Evolutionary conservation across 2,888 invertebrate genomes (phyloP).

Genomic region (Allophyes oxyacanthae): DNA sequence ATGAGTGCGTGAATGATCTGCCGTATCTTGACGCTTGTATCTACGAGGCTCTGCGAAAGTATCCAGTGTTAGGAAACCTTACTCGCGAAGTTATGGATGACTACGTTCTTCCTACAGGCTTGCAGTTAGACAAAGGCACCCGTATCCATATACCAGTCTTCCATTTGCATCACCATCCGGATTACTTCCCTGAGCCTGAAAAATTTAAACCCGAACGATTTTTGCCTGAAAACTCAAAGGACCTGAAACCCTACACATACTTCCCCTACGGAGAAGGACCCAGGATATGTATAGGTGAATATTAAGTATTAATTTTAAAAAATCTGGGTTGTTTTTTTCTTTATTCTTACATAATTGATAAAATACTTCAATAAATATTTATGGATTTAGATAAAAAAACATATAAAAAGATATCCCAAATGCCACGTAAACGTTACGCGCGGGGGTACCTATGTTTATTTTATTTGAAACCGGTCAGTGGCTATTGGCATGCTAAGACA

Average conservation of each 20-base stretch:
- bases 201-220: constrained; percentile 65
- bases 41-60: constrained; percentile 69
- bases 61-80: constrained; percentile 67
- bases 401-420: too few relatives aligned
- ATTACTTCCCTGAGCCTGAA: constrained; percentile 65
- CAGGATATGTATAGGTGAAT: constrained; percentile 63
- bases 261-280: constrained; percentile 69
- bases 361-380: too few relatives aligned
- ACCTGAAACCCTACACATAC: constrained; percentile 60
- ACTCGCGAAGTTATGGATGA: constrained; percentile 67
- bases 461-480: too few relatives aligned
- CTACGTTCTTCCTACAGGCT: constrained; percentile 41
- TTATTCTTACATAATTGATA: neutral
- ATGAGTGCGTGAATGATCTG: constrained; percentile 69
- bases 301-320: neutral
- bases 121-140: constrained; percentile 46
- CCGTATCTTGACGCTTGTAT: constrained; percentile 71
- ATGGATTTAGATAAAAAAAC: too few relatives aligned
- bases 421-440: too few relatives aligned
- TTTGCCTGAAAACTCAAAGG: constrained; percentile 54
- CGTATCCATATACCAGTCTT: constrained; percentile 65
- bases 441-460: too few relatives aligned
- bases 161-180: constrained; percentile 61
- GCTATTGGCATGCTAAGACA: too few relatives aligned
- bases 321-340: neutral